phyloP scores from a whole-genome alignment of 1,140 invertebrate species.

The Scaptomyza graminum region DNA sequence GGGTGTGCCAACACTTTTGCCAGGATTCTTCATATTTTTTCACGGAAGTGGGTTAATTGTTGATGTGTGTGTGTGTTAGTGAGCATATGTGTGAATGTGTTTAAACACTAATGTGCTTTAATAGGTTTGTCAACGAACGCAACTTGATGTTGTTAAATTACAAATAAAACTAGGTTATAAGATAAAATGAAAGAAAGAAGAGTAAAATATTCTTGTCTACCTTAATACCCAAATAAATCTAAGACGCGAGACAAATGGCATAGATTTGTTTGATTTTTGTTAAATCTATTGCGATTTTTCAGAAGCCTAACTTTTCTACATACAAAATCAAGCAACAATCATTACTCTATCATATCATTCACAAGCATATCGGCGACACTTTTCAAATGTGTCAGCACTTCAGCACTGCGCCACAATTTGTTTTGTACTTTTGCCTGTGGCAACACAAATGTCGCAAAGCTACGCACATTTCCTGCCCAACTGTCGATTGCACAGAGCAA shows the following conservation, averaged over 20 bases:
- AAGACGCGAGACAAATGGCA: background rate
- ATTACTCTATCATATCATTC: constrained; percentile 43
- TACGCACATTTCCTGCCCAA: constrained; percentile 64
- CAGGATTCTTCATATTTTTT: constrained; percentile 19
- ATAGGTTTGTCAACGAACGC: background rate
- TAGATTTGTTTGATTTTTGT: background rate
- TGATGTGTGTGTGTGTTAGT: background rate
- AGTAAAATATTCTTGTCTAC: too few species aligned
- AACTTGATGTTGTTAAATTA: background rate
- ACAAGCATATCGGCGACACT: constrained; percentile 27
- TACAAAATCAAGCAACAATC: constrained; percentile 22
- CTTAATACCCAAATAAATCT: background rate
- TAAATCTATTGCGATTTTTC: background rate
- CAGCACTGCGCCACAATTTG: constrained; percentile 16
- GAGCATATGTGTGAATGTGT: constrained; percentile 6
- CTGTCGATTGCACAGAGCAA: constrained; percentile 58
- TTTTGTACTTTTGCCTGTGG: constrained; percentile 51
- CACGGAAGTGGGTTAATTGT: constrained; percentile 26
- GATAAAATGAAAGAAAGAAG: background rate
- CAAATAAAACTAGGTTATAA: too few species aligned
- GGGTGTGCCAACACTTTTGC: constrained; percentile 11
- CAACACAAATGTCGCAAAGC: constrained; percentile 41
- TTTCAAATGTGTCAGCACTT: constrained; percentile 32
- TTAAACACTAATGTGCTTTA: constrained; percentile 55
- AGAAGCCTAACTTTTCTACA: background rate